Evolutionary conservation across 2,888 invertebrate genomes (phyloP).

Genomic region (Linyphia triangularis): DNA sequence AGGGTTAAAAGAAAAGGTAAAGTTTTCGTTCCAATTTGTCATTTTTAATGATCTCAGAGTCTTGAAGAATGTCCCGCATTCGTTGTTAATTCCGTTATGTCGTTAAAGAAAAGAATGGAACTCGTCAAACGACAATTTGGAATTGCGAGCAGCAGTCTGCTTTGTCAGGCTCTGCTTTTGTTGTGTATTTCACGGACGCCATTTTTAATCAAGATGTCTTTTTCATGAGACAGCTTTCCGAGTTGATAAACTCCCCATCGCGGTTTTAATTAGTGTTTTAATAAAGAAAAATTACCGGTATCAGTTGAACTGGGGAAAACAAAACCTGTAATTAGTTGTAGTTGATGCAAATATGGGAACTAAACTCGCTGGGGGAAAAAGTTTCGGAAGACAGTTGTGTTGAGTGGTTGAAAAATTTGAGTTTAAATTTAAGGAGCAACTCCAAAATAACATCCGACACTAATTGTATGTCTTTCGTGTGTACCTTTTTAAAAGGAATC

Average conservation of each 20-base stretch:
- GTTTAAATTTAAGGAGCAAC: too few species aligned
- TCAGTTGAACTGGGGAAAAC: constrained; percentile 28
- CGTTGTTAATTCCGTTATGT: constrained; percentile 67
- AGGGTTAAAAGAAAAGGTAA: constrained; percentile 66
- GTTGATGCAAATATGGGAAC: constrained; percentile 4
- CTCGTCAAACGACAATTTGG: constrained; percentile 66
- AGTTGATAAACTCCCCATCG: constrained; percentile 5
- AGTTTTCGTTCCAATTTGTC: constrained; percentile 67
- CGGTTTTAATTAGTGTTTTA: constrained; percentile 46
- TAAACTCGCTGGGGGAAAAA: constrained; percentile 6
- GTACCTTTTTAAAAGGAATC: too few species aligned
- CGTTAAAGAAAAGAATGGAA: constrained; percentile 40
- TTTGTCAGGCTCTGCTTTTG: constrained; percentile 7
- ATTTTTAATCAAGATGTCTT: constrained; percentile 70
- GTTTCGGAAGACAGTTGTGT: background rate
- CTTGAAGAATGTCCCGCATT: constrained; percentile 46
- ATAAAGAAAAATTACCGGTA: constrained; percentile 26
- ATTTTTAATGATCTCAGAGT: constrained; percentile 63
- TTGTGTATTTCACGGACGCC: constrained; percentile 25
- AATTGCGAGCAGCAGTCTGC: constrained; percentile 28
- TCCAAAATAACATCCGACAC: too few species aligned
- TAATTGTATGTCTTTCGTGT: too few species aligned
- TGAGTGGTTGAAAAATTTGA: too few species aligned
- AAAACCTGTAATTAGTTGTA: constrained; percentile 30
- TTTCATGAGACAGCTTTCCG: constrained; percentile 14